These are phyloP conservation scores for Chelidonichthys spinosus DNA, from an alignment of 2,797 vertebrate species.

Conservation along the genomic window DNA sequence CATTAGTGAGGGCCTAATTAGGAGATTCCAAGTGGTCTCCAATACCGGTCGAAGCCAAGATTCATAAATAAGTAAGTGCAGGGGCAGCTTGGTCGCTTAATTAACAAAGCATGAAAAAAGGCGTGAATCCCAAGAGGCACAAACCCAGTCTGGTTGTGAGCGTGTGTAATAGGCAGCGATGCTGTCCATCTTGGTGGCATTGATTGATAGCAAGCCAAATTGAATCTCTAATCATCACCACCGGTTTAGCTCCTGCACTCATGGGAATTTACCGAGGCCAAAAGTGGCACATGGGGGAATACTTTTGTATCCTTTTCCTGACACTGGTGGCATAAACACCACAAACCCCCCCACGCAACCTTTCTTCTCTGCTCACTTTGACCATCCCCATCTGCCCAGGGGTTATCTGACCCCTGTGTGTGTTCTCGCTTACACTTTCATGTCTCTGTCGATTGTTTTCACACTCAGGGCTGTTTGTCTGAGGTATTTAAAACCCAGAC, in stretches of 20 bases:
- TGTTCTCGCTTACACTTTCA: constrained; percentile 77
- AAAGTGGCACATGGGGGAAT: constrained; percentile 65
- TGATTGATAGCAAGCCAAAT: constrained; percentile 86
- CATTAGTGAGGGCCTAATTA: constrained; percentile 83
- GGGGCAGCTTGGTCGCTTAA: constrained; percentile 81
- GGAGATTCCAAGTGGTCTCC: constrained; percentile 74
- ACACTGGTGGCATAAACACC: constrained; percentile 72
- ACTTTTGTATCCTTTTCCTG: constrained; percentile 63
- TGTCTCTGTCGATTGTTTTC: constrained; percentile 81
- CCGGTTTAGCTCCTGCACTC: constrained; percentile 75
- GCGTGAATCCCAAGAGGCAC: constrained; percentile 75
- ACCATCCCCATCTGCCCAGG: constrained; percentile 78
- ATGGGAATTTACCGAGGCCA: constrained; percentile 69
- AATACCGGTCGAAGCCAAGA: constrained; percentile 76
- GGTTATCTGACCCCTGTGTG: constrained; percentile 78
- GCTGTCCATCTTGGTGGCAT: constrained; percentile 69
- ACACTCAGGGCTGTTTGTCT: constrained; percentile 75
- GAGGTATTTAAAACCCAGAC: constrained; percentile 72
- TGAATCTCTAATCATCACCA: constrained; percentile 85
- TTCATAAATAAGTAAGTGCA: constrained; percentile 87
- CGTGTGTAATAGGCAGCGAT: constrained; percentile 68
- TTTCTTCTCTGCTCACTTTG: constrained; percentile 51
- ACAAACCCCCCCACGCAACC: constrained; percentile 42
- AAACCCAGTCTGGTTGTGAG: constrained; percentile 70
- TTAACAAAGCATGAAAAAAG: constrained; percentile 83